Evolutionary conservation across 2,113 vertebrate genomes (phyloP).

Genomic region (Eublepharis macularius): DNA sequence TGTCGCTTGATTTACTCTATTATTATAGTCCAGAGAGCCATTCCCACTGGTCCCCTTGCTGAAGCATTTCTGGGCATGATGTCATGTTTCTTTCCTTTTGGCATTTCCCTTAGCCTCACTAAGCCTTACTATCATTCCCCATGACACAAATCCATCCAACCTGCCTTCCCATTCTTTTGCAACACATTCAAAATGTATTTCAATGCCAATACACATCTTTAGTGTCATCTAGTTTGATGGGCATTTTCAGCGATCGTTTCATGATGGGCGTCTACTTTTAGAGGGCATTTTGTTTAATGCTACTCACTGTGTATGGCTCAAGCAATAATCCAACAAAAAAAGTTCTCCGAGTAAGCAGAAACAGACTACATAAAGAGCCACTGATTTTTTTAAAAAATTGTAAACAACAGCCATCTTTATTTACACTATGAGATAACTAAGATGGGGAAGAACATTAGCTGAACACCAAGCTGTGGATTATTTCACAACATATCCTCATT

Average conservation of each 20-base stretch:
- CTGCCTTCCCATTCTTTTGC: not conserved
- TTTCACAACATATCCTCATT: not conserved
- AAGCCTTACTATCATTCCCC: not conserved
- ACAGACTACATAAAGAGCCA: not conserved
- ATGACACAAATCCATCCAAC: not conserved
- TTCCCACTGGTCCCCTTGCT: not conserved
- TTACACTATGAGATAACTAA: slow-evolving; percentile 11
- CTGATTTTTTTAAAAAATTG: not conserved
- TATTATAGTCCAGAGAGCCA: not conserved
- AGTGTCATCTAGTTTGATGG: not conserved
- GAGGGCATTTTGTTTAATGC: not conserved
- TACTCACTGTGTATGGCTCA: not conserved
- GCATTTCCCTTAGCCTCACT: not conserved
- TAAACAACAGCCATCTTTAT: slow-evolving; percentile 41
- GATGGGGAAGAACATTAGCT: not conserved
- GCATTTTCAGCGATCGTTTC: not conserved
- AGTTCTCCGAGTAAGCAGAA: slow-evolving; percentile 1
- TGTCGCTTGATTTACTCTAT: no score
- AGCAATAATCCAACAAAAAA: not conserved
- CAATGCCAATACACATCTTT: not conserved
- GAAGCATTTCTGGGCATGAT: not conserved
- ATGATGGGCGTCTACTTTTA: not conserved
- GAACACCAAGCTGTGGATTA: not conserved
- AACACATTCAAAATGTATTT: not conserved
- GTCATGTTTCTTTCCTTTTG: not conserved